Conservation (phyloP, 2,888 invertebrate genomes). For the Glaucopsyche alexis region DNA sequence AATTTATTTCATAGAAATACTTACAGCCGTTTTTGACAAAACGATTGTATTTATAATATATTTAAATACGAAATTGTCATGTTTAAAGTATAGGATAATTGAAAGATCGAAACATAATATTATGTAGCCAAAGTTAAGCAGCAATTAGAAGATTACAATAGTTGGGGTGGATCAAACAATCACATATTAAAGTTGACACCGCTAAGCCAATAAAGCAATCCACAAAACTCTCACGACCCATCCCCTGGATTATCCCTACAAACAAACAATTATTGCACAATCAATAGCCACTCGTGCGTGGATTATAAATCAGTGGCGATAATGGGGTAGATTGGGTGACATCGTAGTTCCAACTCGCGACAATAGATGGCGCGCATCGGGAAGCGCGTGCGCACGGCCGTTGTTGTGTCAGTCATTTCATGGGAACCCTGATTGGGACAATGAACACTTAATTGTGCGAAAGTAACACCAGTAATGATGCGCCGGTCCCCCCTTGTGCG, state of each 20-base stretch:
- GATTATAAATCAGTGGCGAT: constrained; percentile 67
- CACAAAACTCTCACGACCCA: constrained; percentile 60
- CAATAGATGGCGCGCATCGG: constrained; percentile 60
- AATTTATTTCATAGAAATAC: too few relatives aligned
- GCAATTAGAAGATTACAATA: constrained; percentile 24
- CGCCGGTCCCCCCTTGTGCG: constrained; percentile 53
- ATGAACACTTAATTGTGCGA: constrained; percentile 75
- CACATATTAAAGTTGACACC: constrained; percentile 41
- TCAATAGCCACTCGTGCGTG: constrained; percentile 65
- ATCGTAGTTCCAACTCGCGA: constrained; percentile 54
- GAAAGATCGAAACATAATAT: not conserved
- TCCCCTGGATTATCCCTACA: constrained; percentile 54
- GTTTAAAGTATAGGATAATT: too few relatives aligned
- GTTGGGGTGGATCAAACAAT: constrained; percentile 33
- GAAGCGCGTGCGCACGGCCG: constrained; percentile 55
- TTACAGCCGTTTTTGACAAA: too few relatives aligned
- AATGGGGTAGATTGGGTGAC: constrained; percentile 60
- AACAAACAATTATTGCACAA: constrained; percentile 77
- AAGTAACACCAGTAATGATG: constrained; percentile 69
- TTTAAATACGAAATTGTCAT: too few relatives aligned
- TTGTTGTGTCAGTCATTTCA: constrained; percentile 64
- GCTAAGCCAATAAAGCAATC: constrained; percentile 59
- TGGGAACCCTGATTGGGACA: constrained; percentile 72
- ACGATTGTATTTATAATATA: too few relatives aligned
- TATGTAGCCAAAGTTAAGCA: constrained; percentile 13